Percentiles rank a stretch among this genome's conserved stretches.
phyloP scores from a whole-genome alignment of 1,140 invertebrate species.

The Hylaeus volcanicus region DNA sequence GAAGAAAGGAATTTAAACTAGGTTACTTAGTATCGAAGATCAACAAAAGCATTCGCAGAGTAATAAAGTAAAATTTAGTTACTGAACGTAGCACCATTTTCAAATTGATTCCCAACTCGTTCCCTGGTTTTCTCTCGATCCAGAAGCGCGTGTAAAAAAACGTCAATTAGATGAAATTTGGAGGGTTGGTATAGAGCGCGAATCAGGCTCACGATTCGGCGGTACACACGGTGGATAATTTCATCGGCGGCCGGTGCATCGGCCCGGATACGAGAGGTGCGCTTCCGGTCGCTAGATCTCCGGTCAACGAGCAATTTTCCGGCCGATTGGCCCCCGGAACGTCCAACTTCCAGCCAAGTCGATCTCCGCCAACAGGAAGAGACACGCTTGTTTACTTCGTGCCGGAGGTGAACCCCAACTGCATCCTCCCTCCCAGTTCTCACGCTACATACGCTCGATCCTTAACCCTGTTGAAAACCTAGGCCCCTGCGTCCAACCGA shows the following conservation, averaged over 20 bases:
- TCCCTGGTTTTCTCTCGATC: too few species aligned
- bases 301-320: conserved; percentile 65
- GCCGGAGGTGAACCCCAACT: neutral
- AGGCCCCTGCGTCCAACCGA: too few species aligned
- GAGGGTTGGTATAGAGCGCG: neutral
- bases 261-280: conserved; percentile 42
- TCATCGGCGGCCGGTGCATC: conserved; percentile 43
- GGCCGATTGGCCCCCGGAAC: conserved; percentile 60
- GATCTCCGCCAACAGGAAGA: conserved; percentile 60
- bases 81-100: too few species aligned
- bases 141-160: neutral
- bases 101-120: too few species aligned
- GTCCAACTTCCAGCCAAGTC: conserved; percentile 60
- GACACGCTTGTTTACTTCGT: conserved; percentile 63
- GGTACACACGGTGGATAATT: conserved; percentile 56
- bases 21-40: too few species aligned
- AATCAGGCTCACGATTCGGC: conserved; percentile 42
- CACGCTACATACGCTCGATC: conserved; percentile 16
- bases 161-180: conserved; percentile 10
- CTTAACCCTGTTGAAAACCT: conserved; percentile 17
- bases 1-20: too few species aligned
- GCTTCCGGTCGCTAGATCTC: conserved; percentile 56
- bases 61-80: too few species aligned
- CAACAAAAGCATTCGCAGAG: too few species aligned
- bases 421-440: neutral